Percentiles rank a stretch among this genome's conserved stretches.
These are phyloP conservation scores for Tribolium freemani DNA, from an alignment of 2,888 invertebrate genomes.

Conservation along the genomic window DNA sequence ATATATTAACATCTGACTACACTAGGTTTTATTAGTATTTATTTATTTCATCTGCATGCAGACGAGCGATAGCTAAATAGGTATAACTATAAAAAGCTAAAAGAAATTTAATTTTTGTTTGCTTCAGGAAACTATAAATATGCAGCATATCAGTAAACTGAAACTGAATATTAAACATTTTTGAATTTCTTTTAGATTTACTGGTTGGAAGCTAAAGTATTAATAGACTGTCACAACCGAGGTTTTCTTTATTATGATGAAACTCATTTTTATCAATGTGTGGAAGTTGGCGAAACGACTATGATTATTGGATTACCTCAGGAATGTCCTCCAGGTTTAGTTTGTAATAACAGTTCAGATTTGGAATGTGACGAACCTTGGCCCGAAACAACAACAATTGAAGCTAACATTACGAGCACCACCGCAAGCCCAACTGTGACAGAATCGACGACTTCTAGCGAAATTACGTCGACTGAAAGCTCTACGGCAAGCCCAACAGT, in stretches of 20 bases:
- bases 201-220: constrained; percentile 6
- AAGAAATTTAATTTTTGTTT: background rate
- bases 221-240: constrained; percentile 44
- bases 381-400: constrained; percentile 29
- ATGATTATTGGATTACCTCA: constrained; percentile 46
- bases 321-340: constrained; percentile 52
- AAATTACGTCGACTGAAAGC: too few species aligned
- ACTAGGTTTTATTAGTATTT: too few species aligned
- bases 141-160: too few species aligned
- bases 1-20: too few species aligned
- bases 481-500: too few species aligned
- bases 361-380: constrained; percentile 53
- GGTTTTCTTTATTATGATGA: constrained; percentile 50
- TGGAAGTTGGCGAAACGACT: constrained; percentile 46
- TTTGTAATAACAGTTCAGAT: constrained; percentile 50
- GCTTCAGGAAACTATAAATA: too few species aligned
- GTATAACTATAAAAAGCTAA: too few species aligned
- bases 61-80: too few species aligned
- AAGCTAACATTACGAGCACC: background rate
- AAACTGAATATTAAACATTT: background rate
- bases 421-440: too few species aligned
- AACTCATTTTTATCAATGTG: constrained; percentile 52
- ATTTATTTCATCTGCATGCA: too few species aligned
- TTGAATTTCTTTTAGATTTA: background rate
- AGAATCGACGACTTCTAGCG: too few species aligned